Evolutionary conservation across 2,113 vertebrate species (phyloP).

Genomic region (Xerus inauris): DNA sequence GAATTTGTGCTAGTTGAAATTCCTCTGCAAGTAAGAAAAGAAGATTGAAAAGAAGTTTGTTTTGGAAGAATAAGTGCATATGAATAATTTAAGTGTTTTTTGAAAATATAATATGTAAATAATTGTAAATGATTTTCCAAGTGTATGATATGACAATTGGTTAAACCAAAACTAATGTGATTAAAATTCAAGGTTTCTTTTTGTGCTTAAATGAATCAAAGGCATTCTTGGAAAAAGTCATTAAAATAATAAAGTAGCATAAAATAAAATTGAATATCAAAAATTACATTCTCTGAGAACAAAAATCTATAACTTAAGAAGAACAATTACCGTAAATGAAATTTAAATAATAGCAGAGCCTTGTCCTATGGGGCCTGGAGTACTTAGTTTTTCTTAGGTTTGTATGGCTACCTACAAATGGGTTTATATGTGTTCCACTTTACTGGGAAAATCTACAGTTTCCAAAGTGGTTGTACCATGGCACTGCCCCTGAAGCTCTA

Average conservation of each 20-base stretch:
- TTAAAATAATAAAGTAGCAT: background rate
- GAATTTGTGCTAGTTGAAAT: background rate
- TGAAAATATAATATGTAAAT: too few species aligned
- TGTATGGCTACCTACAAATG: too few species aligned
- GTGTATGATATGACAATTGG: background rate
- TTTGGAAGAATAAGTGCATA: background rate
- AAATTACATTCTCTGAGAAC: background rate
- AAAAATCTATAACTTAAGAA: conserved; percentile 17
- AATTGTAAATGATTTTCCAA: background rate
- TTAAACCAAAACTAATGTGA: conserved; percentile 7
- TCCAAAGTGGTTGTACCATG: background rate
- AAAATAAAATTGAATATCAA: background rate
- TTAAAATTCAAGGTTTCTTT: conserved; percentile 6
- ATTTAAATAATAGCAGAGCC: background rate
- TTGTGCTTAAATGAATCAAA: background rate
- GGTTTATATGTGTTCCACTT: background rate
- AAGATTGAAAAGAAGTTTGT: background rate
- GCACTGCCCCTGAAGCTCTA: background rate
- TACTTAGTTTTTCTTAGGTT: background rate
- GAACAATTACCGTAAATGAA: background rate
- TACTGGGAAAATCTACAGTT: background rate
- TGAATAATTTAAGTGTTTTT: background rate
- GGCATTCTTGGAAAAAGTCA: background rate
- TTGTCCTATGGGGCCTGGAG: rapidly evolving
- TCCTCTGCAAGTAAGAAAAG: background rate